Percentiles rank a stretch among this genome's conserved stretches.
These are phyloP conservation scores for Premnoplex brunnescens DNA, from an alignment of 2,797 vertebrate genomes.

Conservation along the genomic window DNA sequence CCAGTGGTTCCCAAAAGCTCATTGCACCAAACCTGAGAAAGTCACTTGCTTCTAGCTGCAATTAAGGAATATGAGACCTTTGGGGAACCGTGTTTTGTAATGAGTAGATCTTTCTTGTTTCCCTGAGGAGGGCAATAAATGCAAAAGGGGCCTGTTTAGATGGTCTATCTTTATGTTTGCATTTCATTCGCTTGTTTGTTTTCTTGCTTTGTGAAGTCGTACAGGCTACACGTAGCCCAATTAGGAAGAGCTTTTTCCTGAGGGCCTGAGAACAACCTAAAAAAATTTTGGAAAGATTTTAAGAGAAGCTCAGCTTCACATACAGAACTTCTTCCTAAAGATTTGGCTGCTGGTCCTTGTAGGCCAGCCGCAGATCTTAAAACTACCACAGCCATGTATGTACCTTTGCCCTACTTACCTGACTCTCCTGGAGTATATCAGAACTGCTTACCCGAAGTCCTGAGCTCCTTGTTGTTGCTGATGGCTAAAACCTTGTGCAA, in stretches of 20 bases:
- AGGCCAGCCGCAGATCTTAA: background rate
- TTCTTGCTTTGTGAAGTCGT: background rate
- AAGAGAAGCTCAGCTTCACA: background rate
- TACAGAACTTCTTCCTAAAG: background rate
- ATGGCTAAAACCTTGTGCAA: background rate
- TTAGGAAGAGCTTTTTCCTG: background rate
- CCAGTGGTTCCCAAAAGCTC: conserved; percentile 18
- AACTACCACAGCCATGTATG: background rate
- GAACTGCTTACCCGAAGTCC: background rate
- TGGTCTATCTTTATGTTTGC: background rate
- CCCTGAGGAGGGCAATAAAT: conserved; percentile 13
- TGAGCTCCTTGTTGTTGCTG: background rate
- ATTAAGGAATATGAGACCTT: conserved; percentile 39
- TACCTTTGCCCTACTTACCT: background rate
- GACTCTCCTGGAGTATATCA: background rate
- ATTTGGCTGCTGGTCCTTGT: background rate
- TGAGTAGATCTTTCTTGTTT: conserved; percentile 38
- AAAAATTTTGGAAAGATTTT: background rate
- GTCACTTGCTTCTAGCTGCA: conserved; percentile 41
- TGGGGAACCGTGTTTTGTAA: conserved; percentile 9
- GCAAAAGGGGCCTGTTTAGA: conserved; percentile 2
- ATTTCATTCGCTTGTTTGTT: background rate
- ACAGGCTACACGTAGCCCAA: background rate
- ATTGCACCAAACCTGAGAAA: conserved; percentile 35
- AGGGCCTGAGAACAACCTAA: background rate